phyloP scores from a whole-genome alignment of 2,888 invertebrate genomes.

The Cerastis rubricosa region DNA sequence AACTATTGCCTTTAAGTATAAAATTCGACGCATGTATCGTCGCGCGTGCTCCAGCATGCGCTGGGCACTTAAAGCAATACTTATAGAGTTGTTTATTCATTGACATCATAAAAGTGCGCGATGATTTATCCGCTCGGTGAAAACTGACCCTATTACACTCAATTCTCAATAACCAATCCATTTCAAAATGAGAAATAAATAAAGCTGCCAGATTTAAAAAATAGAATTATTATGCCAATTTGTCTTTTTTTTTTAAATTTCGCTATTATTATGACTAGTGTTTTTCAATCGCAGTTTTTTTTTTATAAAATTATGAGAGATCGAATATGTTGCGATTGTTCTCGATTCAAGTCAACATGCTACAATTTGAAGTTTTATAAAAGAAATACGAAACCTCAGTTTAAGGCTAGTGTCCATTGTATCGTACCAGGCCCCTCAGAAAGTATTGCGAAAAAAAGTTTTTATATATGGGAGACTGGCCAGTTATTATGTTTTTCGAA shows the following conservation, averaged over 20 bases:
- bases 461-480: no score
- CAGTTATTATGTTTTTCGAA: no score
- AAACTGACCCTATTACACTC: constrained; percentile 24
- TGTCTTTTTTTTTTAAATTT: constrained; percentile 50
- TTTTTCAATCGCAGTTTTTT: constrained; percentile 55
- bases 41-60: background rate
- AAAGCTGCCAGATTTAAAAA: constrained; percentile 60
- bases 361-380: constrained; percentile 35
- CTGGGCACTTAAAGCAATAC: background rate
- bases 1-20: background rate
- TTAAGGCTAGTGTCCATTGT: constrained; percentile 37
- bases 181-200: constrained; percentile 30
- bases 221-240: constrained; percentile 37
- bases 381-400: constrained; percentile 39
- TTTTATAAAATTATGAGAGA: constrained; percentile 48
- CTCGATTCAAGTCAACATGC: constrained; percentile 34
- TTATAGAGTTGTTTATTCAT: background rate
- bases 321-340: constrained; percentile 52
- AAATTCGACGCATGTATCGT: background rate
- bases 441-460: no score
- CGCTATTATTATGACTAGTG: constrained; percentile 63
- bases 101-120: background rate
- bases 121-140: background rate
- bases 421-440: no score
- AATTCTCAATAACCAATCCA: constrained; percentile 37